Evolutionary conservation across 2,888 invertebrate species (phyloP), one percentile per base, ranked within the genome.

Genomic region (Parelbella ahira): DNA sequence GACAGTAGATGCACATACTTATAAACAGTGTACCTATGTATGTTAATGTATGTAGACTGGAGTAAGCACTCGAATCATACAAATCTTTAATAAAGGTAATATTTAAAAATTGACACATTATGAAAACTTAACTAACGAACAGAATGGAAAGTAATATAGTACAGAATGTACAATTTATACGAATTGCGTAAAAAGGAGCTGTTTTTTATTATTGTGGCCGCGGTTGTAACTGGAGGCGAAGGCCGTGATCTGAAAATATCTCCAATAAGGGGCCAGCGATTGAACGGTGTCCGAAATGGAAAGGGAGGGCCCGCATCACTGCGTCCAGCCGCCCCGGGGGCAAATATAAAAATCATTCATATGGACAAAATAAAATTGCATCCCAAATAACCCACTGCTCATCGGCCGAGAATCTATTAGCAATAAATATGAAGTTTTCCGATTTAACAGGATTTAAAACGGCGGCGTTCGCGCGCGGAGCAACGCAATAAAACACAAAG

Each of bases 381-480:
- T 80, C 80, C 78, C 81, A 78, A 79, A 84, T 84, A 84, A 81
- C 81, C 79, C 77, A 63, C 70, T 77, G 82, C 69, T 82, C 82
- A 79, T 78, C 82, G 74, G 71, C 68, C 78, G 72, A 81, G 78
- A 87, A 87, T 84, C 87, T 86, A 87, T 87, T 86, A 83, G 86
- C 84, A 87, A 84, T 87, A 87, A 87, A 87, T 86, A 86, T 84
- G 77, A 86, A 87, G 76, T 87, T 87, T 87, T 84, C 79, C 83
- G 80, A 86, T 87, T 86, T 78, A 81, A 76, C 73, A 72, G 78
- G 83, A 82, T 80, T 84, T 82, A 78, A 84, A 82, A 78, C 60
- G 65, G 70, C 60, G 61, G n/a, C 15, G 15, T 63, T 65, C 54
- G 62, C 58, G 58, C 62, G 61, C 53, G 50, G 52, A 45, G 50